Base-by-base conservation (phyloP, 2,797 vertebrate genomes). In the Arnoldichthys spilopterus region DNA sequence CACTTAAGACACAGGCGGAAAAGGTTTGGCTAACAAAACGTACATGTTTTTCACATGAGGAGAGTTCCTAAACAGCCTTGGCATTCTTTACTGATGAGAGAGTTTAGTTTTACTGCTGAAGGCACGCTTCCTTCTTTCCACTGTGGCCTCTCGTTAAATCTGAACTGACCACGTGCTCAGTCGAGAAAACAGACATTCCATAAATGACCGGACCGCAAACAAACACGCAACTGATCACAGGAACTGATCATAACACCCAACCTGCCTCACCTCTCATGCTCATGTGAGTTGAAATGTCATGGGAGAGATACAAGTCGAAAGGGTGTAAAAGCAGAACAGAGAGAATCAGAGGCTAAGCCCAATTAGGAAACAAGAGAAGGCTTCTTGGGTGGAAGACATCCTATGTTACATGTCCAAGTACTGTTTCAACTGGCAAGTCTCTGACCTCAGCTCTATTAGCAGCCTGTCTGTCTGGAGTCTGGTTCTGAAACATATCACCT, bases 291-390 rank as follows among this genome's bases (percentile, higher is more conserved):
- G 37, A 40, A 40, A 40, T 40, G 3, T 49, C 22, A 18, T 34
- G 43, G 0, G 22, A 22, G 6, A 3, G 13, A 28, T 4, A 34
- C 28, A 53, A 20, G 18, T 18, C 34, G 67, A 30, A 26, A 30
- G 26, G 24, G 16, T 63, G n/a, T 20, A 54, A 72, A 37, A 56
- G 51, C 51, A 71, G 69, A 71, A 71, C 40, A 3, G 66, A 69
- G 43, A 71, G 30, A 9, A 40, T 72, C 30, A 9, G 30, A 37
- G 12, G 51, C 7, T 3, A 40, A 56, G 22, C 74, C 3, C 67
- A 59, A 45, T 34, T 74, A 80, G 82, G 76, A 85, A 88, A 85
- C 72, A 83, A 83, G 76, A 76, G n/a, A 72, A 56, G 18, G 8
- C 67, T 67, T 84, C 49, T 40, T 79, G 78, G 74, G 84, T 82